Percentiles rank a stretch among this genome's conserved stretches.
Evolutionary conservation across 2,888 invertebrate genomes (phyloP).

Genomic region (Drosophila diplacantha): DNA sequence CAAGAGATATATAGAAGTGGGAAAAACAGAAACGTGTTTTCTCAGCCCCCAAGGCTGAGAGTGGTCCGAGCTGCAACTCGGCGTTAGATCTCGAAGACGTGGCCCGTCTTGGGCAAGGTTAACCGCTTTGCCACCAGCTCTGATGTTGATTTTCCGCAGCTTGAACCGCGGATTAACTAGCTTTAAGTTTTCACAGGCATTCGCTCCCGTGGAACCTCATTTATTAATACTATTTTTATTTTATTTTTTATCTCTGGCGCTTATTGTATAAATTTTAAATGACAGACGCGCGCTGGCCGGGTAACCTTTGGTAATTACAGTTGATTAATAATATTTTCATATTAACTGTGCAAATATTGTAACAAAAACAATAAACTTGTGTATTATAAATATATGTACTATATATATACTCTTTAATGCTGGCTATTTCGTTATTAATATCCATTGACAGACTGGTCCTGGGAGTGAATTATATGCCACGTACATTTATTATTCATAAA

Average conservation of each 20-base stretch:
- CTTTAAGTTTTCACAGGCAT: conserved; percentile 19
- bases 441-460: conserved; percentile 35
- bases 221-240: conserved; percentile 28
- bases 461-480: conserved; percentile 18
- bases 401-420: neutral
- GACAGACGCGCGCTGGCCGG: conserved; percentile 7
- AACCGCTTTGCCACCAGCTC: conserved; percentile 8
- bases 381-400: conserved; percentile 6
- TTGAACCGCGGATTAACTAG: conserved; percentile 4
- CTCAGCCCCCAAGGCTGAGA: conserved; percentile 33
- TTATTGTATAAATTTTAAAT: conserved; percentile 19
- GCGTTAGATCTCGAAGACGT: conserved; percentile 24
- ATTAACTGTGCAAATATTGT: conserved; percentile 34
- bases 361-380: conserved; percentile 11
- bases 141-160: neutral
- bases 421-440: conserved; percentile 53
- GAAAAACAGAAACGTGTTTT: conserved; percentile 50
- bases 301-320: conserved; percentile 34
- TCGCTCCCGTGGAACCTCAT: conserved; percentile 33
- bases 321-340: conserved; percentile 38
- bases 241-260: conserved; percentile 12
- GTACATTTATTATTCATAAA: conserved; percentile 27
- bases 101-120: conserved; percentile 29
- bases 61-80: conserved; percentile 23
- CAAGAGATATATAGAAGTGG: conserved; percentile 39